These are phyloP conservation scores for Anhinga rufa DNA, from an alignment of 2,113 vertebrate genomes.

Conservation along the genomic window DNA sequence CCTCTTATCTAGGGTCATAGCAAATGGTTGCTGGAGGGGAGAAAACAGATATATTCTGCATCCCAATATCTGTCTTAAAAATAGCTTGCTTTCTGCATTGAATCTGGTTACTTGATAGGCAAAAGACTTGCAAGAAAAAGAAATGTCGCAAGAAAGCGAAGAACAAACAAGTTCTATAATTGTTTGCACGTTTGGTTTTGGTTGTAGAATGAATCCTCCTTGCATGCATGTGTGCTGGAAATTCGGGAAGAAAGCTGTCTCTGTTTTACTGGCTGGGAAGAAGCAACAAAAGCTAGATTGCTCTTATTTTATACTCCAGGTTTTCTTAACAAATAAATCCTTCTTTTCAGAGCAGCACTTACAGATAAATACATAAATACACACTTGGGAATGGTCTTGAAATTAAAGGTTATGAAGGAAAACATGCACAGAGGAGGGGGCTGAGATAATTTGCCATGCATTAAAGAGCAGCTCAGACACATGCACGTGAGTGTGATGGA, in stretches of 20 bases:
- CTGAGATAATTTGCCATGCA: not conserved
- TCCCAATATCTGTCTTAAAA: not conserved
- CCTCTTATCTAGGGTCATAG: not conserved
- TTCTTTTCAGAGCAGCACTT: not conserved
- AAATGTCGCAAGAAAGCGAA: not conserved
- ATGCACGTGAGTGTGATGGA: not conserved
- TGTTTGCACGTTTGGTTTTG: not conserved
- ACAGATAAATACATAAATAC: not conserved
- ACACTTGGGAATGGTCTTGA: not conserved
- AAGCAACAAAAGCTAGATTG: not conserved
- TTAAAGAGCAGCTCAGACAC: not conserved
- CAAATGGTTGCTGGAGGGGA: not conserved
- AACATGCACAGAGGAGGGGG: not conserved
- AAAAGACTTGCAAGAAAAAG: not conserved
- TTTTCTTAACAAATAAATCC: not conserved
- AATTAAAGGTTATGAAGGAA: not conserved
- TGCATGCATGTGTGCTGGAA: not conserved
- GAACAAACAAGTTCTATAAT: not conserved
- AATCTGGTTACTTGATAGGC: not conserved
- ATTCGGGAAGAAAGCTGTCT: not conserved
- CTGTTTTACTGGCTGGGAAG: not conserved
- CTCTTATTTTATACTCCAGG: not conserved
- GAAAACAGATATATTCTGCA: not conserved
- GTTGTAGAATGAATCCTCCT: not conserved
- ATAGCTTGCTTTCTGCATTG: not conserved